Evolutionary conservation across 2,113 vertebrate species (phyloP), one percentile per base, ranked within the genome.

Genomic region (Scopus umbretta): DNA sequence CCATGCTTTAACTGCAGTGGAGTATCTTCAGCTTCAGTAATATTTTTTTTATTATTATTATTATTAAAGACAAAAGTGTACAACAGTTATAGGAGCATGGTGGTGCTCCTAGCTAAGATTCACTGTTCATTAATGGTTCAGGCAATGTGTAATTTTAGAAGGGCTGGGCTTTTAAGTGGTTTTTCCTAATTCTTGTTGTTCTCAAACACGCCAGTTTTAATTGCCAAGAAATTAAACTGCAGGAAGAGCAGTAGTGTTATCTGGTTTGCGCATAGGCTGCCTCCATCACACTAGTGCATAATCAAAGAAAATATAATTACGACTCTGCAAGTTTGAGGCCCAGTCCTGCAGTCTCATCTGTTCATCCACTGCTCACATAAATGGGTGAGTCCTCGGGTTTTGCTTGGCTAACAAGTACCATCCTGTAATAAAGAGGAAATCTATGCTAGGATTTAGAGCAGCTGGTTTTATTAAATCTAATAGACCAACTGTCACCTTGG

Each of bases 241-340:
- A 91, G 81, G 97, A 97, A 96, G 96, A 97, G 97, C 84, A 96
- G 96, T 87, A 92, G 93, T 38, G 79, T 95, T 98, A 94, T 95
- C 95, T 97, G 95, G 84, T 97, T 97, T 98, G 94, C 5, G 43
- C 94, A 95, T 86, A 92, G 92, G 63, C 94, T 96, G 96, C 93
- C 74, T 96, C 80, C 43, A 80, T 76, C 81, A 75, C 61, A 66
- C 38, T 75, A 81, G 29, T 88, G 43, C 72, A 83, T 97, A 96
- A 97, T 95, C 96, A 97, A 97, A 97, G 90, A 97, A 59, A 88
- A 96, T 94, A 94, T 88, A 97, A 97, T 97, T 96, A 78, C n/a
- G 93, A 67, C 71, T 93, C 72, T 96, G 74, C 3, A 10, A 86
- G 91, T 90, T 71, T 78, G 66, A 76, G 87, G 80, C 71, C 53